Evolutionary conservation across 1,140 invertebrate genomes (phyloP).

Genomic region (Drosophila ercepeae): DNA sequence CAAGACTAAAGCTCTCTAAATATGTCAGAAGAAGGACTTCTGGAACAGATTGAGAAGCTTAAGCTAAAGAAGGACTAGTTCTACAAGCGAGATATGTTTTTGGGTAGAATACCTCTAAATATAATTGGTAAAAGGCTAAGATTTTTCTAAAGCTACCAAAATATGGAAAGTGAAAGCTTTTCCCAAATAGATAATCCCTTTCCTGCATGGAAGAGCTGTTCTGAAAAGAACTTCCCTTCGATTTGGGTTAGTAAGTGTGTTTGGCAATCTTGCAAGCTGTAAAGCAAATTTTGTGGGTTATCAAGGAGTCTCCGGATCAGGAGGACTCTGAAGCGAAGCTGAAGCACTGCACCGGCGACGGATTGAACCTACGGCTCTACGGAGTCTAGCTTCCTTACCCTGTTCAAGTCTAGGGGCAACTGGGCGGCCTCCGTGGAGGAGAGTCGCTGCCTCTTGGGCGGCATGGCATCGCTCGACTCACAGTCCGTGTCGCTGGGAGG

Average conservation of each 20-base stretch:
- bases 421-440: conserved; percentile 72
- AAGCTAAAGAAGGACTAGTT: neutral
- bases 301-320: conserved; percentile 1
- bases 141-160: neutral
- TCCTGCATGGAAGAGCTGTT: conserved; percentile 32
- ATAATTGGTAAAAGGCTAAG: no score
- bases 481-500: conserved; percentile 56
- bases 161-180: neutral
- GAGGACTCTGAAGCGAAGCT: conserved; percentile 51
- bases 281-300: conserved; percentile 56
- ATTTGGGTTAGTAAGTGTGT: conserved; percentile 22
- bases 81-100: neutral
- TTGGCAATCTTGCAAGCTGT: conserved; percentile 48
- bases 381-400: conserved; percentile 71
- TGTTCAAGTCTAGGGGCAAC: conserved; percentile 66
- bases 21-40: no score
- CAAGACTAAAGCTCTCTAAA: no score
- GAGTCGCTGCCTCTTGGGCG: conserved; percentile 63
- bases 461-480: conserved; percentile 71
- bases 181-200: neutral
- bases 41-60: neutral
- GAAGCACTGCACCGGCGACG: conserved; percentile 65
- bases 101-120: no score
- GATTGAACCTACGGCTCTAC: conserved; percentile 47
- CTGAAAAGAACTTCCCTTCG: conserved; percentile 46